Percentiles rank a stretch among this genome's conserved stretches.
phyloP scores from a whole-genome alignment of 30 jellyfish, hydroid and myxozoan species.

The Sanderia malayensis region DNA sequence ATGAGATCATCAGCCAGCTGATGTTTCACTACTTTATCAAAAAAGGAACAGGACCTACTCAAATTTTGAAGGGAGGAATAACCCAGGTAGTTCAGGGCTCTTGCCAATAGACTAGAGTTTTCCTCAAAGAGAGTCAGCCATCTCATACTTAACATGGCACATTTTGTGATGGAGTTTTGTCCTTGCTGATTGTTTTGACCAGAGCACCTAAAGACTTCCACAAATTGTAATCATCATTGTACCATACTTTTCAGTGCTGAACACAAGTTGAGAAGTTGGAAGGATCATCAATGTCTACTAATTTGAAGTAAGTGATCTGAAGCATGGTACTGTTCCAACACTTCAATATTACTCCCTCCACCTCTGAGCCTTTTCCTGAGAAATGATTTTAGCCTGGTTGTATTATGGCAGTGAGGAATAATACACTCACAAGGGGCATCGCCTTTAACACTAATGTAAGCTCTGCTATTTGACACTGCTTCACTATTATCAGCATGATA shows the following conservation, averaged over 20 bases:
- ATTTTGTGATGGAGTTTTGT: background rate
- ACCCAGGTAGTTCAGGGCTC: background rate
- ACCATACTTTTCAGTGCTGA: constrained; percentile 19
- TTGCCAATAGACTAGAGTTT: background rate
- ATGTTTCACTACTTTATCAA: too few species aligned
- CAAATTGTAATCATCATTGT: background rate
- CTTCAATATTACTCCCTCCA: background rate
- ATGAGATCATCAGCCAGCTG: background rate
- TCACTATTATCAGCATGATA: too few species aligned
- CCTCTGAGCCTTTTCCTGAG: background rate
- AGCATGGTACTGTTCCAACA: constrained; percentile 19
- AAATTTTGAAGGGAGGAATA: too few species aligned
- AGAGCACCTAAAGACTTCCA: constrained; percentile 1
- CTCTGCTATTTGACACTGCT: too few species aligned
- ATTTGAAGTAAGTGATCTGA: constrained; percentile 7
- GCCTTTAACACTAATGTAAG: too few species aligned
- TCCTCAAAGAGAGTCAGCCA: background rate
- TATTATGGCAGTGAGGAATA: background rate
- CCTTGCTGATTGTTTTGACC: background rate
- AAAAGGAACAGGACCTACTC: too few species aligned
- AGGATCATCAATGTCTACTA: constrained; percentile 11
- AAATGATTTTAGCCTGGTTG: background rate
- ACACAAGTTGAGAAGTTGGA: constrained; percentile 1
- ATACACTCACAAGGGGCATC: too few species aligned
- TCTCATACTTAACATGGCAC: background rate